Base-by-base conservation (phyloP, 2,113 vertebrate genomes). In the Mormyrus lacerda region DNA sequence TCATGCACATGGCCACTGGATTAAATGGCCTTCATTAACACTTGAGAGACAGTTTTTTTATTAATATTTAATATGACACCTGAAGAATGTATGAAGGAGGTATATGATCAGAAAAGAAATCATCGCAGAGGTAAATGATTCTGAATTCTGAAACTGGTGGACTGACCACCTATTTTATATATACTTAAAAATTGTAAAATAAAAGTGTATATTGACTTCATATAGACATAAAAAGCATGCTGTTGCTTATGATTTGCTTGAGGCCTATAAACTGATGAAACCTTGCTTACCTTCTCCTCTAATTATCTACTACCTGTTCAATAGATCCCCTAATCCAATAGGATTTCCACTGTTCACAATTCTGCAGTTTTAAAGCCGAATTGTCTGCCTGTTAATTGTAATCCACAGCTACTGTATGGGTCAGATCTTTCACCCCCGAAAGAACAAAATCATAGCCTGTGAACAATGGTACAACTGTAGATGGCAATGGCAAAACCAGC, bases 1-100 rank as follows among this genome's bases (percentile, higher is more conserved):
- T 21, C 13, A 39, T 88, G 88, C 31, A 42, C 53, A 50, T 13
- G 76, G 65, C 76, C 58, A 85, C 89, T 51, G 87, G 42, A n/a
- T 89, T 65, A 88, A 91, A 91, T 91, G 85, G 85, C 10, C 39
- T 69, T 89, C 84, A 90, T 83, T 83, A 88, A 21, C 76, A 88
- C 87, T 90, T 87, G n/a, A 90, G 76, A 27, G 27, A 84, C 61
- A 48, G 65, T 50, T 15, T 13, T 13, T 88, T 79, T 73, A 85
- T 89, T 89, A 85, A 90, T 65, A 51, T 55, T 21, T 48, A 19
- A 84, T 82, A 82, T 19, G 27, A 15, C 83, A 87, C 79, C 85
- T 91, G 90, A 27, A 51, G 19, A 55, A 84, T n/a, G 73, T 83
- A 73, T 90, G 61, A 90, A 83, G 39, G 47, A 88, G 45, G n/a